Evolutionary conservation across 2,888 invertebrate genomes (phyloP).

Genomic region (Lysandra coridon): DNA sequence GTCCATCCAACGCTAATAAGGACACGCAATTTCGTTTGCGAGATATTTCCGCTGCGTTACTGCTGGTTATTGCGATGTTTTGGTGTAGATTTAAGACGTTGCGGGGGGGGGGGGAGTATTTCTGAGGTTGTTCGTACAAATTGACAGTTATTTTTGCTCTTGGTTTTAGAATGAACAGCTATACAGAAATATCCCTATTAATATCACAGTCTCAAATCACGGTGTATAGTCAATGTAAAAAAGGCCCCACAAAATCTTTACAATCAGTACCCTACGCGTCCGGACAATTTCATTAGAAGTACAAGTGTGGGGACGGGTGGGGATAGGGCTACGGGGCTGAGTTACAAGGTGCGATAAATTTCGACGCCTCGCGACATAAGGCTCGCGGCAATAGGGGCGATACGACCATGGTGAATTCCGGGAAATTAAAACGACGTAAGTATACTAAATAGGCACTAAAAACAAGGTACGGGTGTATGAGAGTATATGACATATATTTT

Average conservation of each 20-base stretch:
- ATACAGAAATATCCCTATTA: background rate
- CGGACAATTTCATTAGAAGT: conserved; percentile 81
- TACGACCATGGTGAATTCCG: conserved; percentile 53
- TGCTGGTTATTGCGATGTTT: background rate
- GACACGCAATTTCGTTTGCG: conserved; percentile 56
- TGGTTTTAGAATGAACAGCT: background rate
- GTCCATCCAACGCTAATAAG: conserved; percentile 76
- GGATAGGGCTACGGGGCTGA: conserved; percentile 61
- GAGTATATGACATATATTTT: background rate
- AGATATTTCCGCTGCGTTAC: conserved; percentile 35
- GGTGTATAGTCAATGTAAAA: background rate
- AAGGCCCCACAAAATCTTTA: background rate
- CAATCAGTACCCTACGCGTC: conserved; percentile 49
- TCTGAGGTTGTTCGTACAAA: background rate
- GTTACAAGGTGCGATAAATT: conserved; percentile 79
- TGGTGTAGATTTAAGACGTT: background rate
- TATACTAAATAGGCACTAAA: background rate
- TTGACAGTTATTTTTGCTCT: background rate
- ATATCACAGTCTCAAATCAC: background rate
- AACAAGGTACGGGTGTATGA: background rate
- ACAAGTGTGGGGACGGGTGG: conserved; percentile 68
- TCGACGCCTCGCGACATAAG: conserved; percentile 72
- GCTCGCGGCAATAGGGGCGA: conserved; percentile 63
- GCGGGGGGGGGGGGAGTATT: background rate
- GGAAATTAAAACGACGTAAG: conserved; percentile 64